Evolutionary conservation across 2,113 vertebrate genomes (phyloP).

Genomic region (Tor tambroides): DNA sequence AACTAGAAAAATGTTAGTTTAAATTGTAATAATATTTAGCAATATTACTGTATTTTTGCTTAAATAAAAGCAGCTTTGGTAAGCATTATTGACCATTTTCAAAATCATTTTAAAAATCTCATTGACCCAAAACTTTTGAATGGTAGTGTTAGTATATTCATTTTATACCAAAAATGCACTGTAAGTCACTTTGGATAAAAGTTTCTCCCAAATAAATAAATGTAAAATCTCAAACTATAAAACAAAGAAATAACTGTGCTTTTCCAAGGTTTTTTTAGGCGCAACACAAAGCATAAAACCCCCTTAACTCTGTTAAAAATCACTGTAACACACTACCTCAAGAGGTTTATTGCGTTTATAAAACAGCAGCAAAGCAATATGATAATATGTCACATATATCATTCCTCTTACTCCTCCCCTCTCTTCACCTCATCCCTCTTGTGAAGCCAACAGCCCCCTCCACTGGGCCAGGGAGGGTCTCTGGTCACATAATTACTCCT

Average conservation of each 20-base stretch:
- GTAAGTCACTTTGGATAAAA: not conserved
- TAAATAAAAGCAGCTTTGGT: not conserved
- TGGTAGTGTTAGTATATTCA: too few species aligned
- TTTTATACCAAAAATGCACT: not conserved
- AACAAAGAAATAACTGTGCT: not conserved
- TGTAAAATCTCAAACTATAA: not conserved
- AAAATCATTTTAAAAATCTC: too few species aligned
- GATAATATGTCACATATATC: constrained; percentile 19
- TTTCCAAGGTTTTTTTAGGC: not conserved
- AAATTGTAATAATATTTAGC: not conserved
- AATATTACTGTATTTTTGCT: not conserved
- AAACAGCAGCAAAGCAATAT: constrained; percentile 10
- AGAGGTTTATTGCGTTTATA: not conserved
- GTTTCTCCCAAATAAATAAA: not conserved
- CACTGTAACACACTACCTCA: not conserved
- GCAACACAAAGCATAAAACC: not conserved
- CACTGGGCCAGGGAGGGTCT: constrained; percentile 58
- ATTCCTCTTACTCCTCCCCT: constrained; percentile 15
- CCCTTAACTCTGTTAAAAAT: not conserved
- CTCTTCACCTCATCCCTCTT: constrained; percentile 29
- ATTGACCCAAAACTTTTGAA: not conserved
- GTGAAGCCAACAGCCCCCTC: constrained; percentile 31
- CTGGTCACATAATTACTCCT: constrained; percentile 77
- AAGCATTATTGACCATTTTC: too few species aligned
- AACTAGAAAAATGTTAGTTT: not conserved